Percentiles rank a stretch among this genome's conserved stretches.
phyloP scores from a whole-genome alignment of 2,797 vertebrate species.

The Fratercula arctica region DNA sequence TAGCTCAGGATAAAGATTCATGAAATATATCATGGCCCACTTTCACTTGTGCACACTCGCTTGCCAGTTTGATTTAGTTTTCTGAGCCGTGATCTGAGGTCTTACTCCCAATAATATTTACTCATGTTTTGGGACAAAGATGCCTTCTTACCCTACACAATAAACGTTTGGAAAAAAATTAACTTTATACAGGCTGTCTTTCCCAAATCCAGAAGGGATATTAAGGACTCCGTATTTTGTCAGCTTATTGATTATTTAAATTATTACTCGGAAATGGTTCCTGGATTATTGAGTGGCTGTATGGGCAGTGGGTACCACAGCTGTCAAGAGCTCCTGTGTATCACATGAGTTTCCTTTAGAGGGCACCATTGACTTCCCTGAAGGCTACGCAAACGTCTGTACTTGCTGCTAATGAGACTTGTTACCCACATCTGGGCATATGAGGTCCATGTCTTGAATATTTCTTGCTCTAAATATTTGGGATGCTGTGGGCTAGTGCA shows the following conservation, averaged over 20 bases:
- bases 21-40: background rate
- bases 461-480: background rate
- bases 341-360: slow-evolving; percentile 74
- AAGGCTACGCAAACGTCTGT: background rate
- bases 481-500: background rate
- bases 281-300: background rate
- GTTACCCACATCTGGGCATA: background rate
- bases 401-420: background rate
- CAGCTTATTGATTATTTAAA: background rate
- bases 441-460: background rate
- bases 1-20: background rate
- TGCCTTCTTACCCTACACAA: background rate
- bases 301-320: background rate
- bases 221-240: background rate
- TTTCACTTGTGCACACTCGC: background rate
- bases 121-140: background rate
- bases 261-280: background rate
- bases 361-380: slow-evolving; percentile 76
- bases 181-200: background rate
- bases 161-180: background rate
- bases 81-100: background rate
- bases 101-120: background rate
- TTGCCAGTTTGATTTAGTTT: background rate
- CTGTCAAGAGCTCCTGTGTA: background rate
- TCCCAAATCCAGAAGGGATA: background rate